Evolutionary conservation across 1,140 invertebrate species (phyloP).

Genomic region (Aphidius gifuensis): DNA sequence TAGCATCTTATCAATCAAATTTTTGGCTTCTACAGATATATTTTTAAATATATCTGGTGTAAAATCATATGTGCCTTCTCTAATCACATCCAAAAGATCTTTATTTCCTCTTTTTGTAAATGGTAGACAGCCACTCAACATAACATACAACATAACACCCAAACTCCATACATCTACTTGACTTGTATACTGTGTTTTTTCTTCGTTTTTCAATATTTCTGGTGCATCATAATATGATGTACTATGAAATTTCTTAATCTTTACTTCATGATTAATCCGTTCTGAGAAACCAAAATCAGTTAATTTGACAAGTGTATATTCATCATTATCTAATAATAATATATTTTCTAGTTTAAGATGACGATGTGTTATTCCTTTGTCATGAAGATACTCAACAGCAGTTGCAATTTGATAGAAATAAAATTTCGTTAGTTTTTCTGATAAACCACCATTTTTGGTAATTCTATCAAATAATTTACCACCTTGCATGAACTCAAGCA

Average conservation of each 20-base stretch:
- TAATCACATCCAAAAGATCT: constrained; percentile 43
- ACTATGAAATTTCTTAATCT: constrained; percentile 85
- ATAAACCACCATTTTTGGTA: constrained; percentile 47
- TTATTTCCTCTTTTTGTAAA: constrained; percentile 36
- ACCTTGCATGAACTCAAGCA: constrained; percentile 86
- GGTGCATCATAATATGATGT: constrained; percentile 85
- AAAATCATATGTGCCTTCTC: constrained; percentile 39
- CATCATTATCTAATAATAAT: constrained; percentile 63
- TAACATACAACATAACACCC: constrained; percentile 79
- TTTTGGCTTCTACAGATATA: not conserved
- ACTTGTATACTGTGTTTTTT: constrained; percentile 66
- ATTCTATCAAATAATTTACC: constrained; percentile 80
- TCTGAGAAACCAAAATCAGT: constrained; percentile 87
- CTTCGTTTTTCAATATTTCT: constrained; percentile 68
- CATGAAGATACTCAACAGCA: constrained; percentile 82
- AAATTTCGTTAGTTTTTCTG: constrained; percentile 69
- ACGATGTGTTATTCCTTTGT: constrained; percentile 79
- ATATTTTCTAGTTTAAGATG: constrained; percentile 90
- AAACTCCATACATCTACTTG: constrained; percentile 87
- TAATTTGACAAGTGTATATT: constrained; percentile 74
- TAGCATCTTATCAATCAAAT: not conserved
- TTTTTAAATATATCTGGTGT: not conserved
- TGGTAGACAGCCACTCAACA: constrained; percentile 46
- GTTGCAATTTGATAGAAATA: constrained; percentile 82
- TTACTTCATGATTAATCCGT: constrained; percentile 70